Percentiles rank a stretch among this genome's conserved stretches.
These are phyloP conservation scores for Apocrypta bakeri DNA, from an alignment of 1,140 invertebrate genomes.

Conservation along the genomic window DNA sequence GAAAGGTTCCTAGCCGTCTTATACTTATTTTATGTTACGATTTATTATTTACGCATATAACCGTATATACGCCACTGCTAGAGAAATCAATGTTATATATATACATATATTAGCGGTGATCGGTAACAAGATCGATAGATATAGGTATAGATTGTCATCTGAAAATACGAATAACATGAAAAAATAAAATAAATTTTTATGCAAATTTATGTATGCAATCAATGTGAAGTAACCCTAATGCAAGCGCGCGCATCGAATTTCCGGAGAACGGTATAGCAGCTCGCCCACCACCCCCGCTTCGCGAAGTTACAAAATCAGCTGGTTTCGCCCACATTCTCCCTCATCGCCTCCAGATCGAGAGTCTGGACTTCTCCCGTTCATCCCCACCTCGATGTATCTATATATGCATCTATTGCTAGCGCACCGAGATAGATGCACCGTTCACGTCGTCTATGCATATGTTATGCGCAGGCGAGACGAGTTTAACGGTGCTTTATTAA, in stretches of 20 bases:
- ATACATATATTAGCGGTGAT: too few species aligned
- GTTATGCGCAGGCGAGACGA: neutral
- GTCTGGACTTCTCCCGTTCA: neutral
- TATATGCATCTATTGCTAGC: neutral
- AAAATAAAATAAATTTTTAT: neutral
- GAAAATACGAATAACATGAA: too few species aligned
- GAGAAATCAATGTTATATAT: too few species aligned
- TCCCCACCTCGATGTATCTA: neutral
- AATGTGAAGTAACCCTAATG: neutral
- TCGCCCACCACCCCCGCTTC: neutral
- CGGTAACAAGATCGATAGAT: too few species aligned
- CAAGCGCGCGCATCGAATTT: neutral
- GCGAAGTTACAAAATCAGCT: neutral
- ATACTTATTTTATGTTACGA: too few species aligned
- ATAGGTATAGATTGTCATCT: too few species aligned
- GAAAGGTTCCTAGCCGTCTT: too few species aligned
- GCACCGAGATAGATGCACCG: too few species aligned
- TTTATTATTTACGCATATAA: too few species aligned
- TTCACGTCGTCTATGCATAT: neutral
- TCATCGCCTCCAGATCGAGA: neutral
- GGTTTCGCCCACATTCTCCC: neutral
- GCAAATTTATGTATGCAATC: neutral
- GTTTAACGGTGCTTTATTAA: neutral
- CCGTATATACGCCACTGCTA: too few species aligned
- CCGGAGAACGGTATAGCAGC: neutral